Evolutionary conservation across 2,888 invertebrate genomes (phyloP).

Genomic region (Erebia ligea): DNA sequence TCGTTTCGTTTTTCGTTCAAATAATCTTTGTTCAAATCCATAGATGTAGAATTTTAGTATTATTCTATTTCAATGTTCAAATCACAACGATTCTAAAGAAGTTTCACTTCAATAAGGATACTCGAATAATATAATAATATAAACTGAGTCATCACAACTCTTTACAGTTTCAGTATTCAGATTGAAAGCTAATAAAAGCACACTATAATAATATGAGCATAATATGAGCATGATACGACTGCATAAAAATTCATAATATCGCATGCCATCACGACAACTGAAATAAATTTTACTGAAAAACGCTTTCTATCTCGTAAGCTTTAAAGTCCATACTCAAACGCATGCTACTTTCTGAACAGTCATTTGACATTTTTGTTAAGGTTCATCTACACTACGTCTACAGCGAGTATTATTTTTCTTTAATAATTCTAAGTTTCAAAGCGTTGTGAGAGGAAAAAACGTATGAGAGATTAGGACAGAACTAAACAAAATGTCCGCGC

Average conservation of each 20-base stretch:
- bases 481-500: no score
- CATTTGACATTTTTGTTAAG: constrained; percentile 8
- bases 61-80: no score
- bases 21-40: no score
- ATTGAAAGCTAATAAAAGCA: constrained; percentile 19
- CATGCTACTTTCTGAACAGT: background rate
- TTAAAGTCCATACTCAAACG: constrained; percentile 8
- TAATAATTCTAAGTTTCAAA: background rate
- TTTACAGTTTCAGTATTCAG: background rate
- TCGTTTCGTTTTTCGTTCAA: no score
- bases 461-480: no score
- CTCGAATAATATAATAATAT: background rate
- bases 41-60: no score
- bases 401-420: background rate
- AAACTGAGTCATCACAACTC: background rate
- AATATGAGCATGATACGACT: background rate
- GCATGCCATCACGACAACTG: background rate
- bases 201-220: background rate
- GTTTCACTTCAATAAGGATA: no score
- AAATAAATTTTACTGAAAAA: background rate
- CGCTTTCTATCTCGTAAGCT: background rate
- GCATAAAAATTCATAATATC: constrained; percentile 13
- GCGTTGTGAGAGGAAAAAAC: no score
- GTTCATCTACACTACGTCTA: background rate
- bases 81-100: no score